Conservation (phyloP, 2,888 invertebrate genomes). For the Caenorhabditis macrosperma region DNA sequence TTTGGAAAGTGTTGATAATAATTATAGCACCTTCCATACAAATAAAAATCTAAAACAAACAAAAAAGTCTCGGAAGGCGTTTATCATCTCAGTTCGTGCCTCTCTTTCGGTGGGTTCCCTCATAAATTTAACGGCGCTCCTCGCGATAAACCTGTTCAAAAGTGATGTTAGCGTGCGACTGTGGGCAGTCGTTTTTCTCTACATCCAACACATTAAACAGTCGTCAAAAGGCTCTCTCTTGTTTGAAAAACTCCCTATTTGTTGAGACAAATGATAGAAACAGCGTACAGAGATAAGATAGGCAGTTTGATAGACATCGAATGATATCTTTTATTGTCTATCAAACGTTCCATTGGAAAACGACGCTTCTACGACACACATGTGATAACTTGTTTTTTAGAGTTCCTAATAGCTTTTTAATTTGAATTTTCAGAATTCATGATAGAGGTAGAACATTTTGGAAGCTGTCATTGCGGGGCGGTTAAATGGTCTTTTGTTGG, state of each 20-base stretch:
- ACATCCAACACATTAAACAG: conserved; percentile 35
- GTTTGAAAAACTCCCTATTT: conserved; percentile 1
- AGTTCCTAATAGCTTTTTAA: no score
- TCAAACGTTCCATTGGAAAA: no score
- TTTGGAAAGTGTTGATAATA: background rate
- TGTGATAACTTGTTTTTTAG: background rate
- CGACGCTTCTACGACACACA: background rate
- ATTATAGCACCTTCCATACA: background rate
- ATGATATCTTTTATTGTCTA: conserved; percentile 10
- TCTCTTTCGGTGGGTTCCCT: conserved; percentile 48
- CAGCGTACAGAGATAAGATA: conserved; percentile 51
- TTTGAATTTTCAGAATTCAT: background rate
- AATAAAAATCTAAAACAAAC: background rate
- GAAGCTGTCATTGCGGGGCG: conserved; percentile 73
- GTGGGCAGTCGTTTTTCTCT: conserved; percentile 33
- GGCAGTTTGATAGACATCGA: conserved; percentile 34
- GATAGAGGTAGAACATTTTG: conserved; percentile 62
- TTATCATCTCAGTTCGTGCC: conserved; percentile 28
- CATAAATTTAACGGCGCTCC: conserved; percentile 49
- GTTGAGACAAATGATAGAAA: background rate
- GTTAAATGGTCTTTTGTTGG: conserved; percentile 67
- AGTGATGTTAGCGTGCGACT: conserved; percentile 20
- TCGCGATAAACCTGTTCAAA: conserved; percentile 52
- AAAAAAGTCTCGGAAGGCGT: conserved; percentile 11
- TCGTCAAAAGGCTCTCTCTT: conserved; percentile 21